These are phyloP conservation scores for Ashinkailepas kermadecensis DNA, from an alignment of 2,888 invertebrate genomes.

Conservation along the genomic window DNA sequence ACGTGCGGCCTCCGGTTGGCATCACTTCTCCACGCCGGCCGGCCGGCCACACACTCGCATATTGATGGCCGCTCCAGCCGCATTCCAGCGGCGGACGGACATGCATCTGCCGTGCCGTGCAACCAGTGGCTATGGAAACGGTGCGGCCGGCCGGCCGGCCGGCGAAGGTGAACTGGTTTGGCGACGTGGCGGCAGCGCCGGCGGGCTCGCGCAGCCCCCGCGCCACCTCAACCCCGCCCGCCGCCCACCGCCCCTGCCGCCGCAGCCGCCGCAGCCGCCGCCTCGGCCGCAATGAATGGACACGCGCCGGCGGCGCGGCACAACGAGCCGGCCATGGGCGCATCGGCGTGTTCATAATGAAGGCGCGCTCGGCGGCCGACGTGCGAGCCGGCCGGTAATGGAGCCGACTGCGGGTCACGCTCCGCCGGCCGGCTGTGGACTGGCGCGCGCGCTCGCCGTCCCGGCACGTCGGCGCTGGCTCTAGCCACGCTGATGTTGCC, in stretches of 20 bases:
- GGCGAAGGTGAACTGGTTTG: conserved; percentile 1
- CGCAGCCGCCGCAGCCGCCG: not conserved
- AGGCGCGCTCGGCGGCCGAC: too few species aligned
- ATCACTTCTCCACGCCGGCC: too few species aligned
- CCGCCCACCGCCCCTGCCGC: too few species aligned
- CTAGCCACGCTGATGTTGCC: too few species aligned
- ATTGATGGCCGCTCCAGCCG: not conserved
- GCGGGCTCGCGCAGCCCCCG: not conserved
- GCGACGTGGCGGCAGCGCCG: not conserved
- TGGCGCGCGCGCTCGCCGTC: not conserved
- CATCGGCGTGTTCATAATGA: too few species aligned
- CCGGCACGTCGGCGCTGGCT: too few species aligned
- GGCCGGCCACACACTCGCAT: not conserved
- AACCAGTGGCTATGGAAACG: not conserved
- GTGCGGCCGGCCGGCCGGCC: not conserved
- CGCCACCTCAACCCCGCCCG: not conserved
- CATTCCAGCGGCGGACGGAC: not conserved
- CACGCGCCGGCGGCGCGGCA: not conserved
- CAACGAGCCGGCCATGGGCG: not conserved
- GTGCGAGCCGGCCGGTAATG: too few species aligned
- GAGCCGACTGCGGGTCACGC: too few species aligned
- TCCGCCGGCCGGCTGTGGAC: not conserved
- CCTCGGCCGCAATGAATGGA: not conserved
- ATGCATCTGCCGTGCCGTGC: not conserved
- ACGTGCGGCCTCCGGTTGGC: too few species aligned